Evolutionary conservation across 2,113 vertebrate species (phyloP).

Genomic region (Microcebus murinus): DNA sequence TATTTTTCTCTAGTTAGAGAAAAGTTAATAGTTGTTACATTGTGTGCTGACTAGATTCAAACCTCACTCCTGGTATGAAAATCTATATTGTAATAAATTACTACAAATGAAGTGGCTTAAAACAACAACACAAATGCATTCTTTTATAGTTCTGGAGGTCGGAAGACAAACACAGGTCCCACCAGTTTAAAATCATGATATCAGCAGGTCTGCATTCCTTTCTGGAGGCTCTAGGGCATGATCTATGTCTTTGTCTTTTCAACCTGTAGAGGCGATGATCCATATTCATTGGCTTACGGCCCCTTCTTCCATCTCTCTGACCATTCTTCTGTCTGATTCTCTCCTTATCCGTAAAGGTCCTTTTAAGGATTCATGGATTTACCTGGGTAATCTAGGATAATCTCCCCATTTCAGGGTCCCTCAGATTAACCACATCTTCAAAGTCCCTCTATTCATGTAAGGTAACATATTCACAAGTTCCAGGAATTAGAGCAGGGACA

Average conservation of each 20-base stretch:
- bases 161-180: neutral
- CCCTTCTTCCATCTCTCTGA: neutral
- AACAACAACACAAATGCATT: neutral
- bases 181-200: neutral
- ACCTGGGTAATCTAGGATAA: neutral
- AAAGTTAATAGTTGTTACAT: neutral
- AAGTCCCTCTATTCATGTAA: neutral
- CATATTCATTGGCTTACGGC: neutral
- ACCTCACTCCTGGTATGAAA: neutral
- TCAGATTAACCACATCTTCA: neutral
- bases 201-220: neutral
- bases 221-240: neutral
- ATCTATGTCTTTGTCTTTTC: neutral
- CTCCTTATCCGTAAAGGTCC: neutral
- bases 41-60: neutral
- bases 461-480: neutral
- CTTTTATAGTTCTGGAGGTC: neutral
- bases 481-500: neutral
- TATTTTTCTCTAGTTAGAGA: neutral
- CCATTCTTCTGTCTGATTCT: neutral
- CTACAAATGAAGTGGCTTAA: neutral
- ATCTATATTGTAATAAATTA: neutral
- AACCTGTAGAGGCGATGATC: neutral
- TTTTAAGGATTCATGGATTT: neutral
- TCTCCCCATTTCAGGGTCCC: neutral